Base-by-base conservation (phyloP, 2,888 invertebrate species). In the Harmothoe impar region DNA sequence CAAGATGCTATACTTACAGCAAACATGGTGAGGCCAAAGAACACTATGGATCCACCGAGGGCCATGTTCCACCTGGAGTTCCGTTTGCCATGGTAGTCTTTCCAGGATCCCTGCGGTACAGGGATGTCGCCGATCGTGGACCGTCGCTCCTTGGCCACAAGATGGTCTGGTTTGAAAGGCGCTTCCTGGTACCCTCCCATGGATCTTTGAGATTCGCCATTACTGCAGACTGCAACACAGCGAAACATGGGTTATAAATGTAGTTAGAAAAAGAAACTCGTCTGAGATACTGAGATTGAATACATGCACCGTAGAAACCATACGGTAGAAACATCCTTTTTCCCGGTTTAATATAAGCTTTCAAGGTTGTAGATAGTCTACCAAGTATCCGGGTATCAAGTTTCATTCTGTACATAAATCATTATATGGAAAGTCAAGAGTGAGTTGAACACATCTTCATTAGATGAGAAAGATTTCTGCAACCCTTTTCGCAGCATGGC, bases 31-130 rank as follows among this genome's bases (percentile, higher is more conserved):
- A 68, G 3, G 1, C 89, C 89, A 33, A 89, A 68, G 25, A 56
- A n/a, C 20, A 68, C 68, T 0, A 68, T 7, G 0, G 35, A 35
- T 20, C 33, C 89, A 17, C 62, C 72, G 0, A 89, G 35, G 15
- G 25, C 43, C 17, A 89, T 89, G 89, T 84, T 90, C 90, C 90
- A 90, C 52, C 62, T 52, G n/a, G 84, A 31, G 56, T 84, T 90
- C 17, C 84, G 77, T 81, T 54, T 17, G 56, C 84, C 56, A 56
- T 84, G 84, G 43, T 90, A 12, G 31, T 90, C 56, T 23, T 85
- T 15, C 90, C 90, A 90, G 3, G 56, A 35, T 17, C 85, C 90
- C n/a, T 25, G 43, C 5, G 90, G 90, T 23, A 90, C 85, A 56
- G 90, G 90, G 20, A 90, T 17, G 33, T 90, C 90, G 54, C 25